Evolutionary conservation across 2,113 vertebrate genomes (phyloP).

Genomic region (Lichenostomus cassidix): DNA sequence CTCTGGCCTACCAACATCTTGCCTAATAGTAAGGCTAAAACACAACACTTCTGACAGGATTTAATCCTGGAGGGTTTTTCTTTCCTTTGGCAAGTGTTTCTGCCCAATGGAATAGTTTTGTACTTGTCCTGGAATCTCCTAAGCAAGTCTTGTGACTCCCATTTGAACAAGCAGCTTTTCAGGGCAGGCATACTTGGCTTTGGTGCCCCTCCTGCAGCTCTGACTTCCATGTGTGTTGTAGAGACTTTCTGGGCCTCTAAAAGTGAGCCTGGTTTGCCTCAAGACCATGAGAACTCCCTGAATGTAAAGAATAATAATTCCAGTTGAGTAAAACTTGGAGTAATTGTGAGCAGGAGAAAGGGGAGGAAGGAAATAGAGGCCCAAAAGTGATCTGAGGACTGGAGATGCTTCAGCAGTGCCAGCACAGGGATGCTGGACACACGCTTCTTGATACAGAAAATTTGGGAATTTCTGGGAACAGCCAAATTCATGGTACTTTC

Average conservation of each 20-base stretch:
- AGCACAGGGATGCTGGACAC: neutral
- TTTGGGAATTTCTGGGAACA: neutral
- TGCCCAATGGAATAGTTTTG: neutral
- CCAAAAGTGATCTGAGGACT: neutral
- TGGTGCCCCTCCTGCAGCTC: neutral
- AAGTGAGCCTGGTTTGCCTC: neutral
- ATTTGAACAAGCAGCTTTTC: conserved; percentile 56
- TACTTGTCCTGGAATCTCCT: conserved; percentile 60
- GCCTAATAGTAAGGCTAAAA: neutral
- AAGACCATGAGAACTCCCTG: neutral
- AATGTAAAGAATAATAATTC: neutral
- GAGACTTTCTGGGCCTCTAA: neutral
- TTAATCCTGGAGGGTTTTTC: neutral
- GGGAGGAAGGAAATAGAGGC: neutral
- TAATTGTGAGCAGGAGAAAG: neutral
- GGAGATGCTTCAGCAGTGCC: neutral
- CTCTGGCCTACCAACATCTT: neutral
- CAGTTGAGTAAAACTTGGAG: neutral
- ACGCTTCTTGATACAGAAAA: neutral
- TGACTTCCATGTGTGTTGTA: neutral
- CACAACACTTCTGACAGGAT: neutral
- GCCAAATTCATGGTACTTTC: fast-evolving
- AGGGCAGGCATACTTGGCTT: neutral
- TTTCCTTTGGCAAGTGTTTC: neutral
- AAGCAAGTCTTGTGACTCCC: conserved; percentile 60